Evolutionary conservation across 1,140 invertebrate genomes (phyloP).

Genomic region (Scaptomyza hsui): DNA sequence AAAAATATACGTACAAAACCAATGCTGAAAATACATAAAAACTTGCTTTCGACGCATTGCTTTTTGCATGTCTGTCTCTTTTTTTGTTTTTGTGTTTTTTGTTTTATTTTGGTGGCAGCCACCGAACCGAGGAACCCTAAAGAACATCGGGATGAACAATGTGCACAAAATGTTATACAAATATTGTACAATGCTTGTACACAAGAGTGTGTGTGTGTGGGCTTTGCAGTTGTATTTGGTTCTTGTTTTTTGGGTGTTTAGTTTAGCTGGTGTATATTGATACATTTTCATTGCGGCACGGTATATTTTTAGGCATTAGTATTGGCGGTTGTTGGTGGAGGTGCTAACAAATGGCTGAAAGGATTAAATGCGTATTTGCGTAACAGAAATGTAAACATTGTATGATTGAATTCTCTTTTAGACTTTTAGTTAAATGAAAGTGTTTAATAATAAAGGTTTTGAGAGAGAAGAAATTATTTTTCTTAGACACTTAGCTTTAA

Average conservation of each 20-base stretch:
- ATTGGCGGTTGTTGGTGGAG: background rate
- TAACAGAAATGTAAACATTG: background rate
- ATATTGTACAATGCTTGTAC: conserved; percentile 36
- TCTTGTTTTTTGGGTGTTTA: conserved; percentile 25
- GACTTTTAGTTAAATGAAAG: no score
- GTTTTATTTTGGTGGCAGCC: conserved; percentile 5
- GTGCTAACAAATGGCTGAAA: background rate
- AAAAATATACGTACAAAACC: conserved; percentile 20
- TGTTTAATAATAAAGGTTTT: no score
- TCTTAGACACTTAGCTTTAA: no score
- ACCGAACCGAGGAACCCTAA: conserved; percentile 24
- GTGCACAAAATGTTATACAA: conserved; percentile 50
- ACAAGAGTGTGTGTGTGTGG: conserved; percentile 31
- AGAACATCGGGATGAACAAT: conserved; percentile 45
- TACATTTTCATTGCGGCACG: conserved; percentile 12
- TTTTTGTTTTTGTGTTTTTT: background rate
- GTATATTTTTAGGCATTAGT: background rate
- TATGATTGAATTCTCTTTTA: background rate
- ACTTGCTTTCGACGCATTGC: conserved; percentile 17
- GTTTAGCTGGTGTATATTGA: conserved; percentile 25
- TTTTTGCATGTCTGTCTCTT: conserved; percentile 35
- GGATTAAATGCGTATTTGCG: conserved; percentile 19
- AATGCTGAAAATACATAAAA: conserved; percentile 42
- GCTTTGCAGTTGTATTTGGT: conserved; percentile 9
- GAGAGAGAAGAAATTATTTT: no score